Evolutionary conservation across 2,113 vertebrate species (phyloP).

Genomic region (Grammomys dolichurus): DNA sequence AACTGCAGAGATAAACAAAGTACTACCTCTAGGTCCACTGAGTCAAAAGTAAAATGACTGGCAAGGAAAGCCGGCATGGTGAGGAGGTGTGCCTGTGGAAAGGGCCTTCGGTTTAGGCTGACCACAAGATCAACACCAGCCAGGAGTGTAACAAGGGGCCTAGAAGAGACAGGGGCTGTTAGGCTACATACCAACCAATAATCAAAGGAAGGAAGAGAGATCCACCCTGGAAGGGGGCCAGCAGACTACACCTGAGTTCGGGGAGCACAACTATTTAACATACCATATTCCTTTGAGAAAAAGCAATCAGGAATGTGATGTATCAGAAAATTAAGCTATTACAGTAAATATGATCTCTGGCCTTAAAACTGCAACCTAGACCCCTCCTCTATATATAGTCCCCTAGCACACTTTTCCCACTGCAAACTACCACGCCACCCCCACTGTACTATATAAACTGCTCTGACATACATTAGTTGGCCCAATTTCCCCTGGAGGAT

Average conservation of each 20-base stretch:
- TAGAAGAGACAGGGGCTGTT: not conserved
- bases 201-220: not conserved
- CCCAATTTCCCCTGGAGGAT: not conserved
- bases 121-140: not conserved
- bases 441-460: not conserved
- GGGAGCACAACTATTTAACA: not conserved
- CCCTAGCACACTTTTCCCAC: not conserved
- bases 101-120: not conserved
- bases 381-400: not conserved
- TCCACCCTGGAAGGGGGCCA: not conserved
- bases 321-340: conserved; percentile 4
- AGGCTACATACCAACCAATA: not conserved
- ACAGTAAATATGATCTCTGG: not conserved
- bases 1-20: conserved; percentile 48
- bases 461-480: not conserved
- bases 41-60: not conserved
- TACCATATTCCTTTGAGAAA: not conserved
- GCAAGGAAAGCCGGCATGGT: not conserved
- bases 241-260: not conserved
- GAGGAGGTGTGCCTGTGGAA: not conserved
- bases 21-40: not conserved
- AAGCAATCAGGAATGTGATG: not conserved
- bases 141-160: not conserved
- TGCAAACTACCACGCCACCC: not conserved
- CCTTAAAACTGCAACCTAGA: not conserved